Base-by-base conservation (phyloP, 2,888 invertebrate species). In the Seira sanloemensis region DNA sequence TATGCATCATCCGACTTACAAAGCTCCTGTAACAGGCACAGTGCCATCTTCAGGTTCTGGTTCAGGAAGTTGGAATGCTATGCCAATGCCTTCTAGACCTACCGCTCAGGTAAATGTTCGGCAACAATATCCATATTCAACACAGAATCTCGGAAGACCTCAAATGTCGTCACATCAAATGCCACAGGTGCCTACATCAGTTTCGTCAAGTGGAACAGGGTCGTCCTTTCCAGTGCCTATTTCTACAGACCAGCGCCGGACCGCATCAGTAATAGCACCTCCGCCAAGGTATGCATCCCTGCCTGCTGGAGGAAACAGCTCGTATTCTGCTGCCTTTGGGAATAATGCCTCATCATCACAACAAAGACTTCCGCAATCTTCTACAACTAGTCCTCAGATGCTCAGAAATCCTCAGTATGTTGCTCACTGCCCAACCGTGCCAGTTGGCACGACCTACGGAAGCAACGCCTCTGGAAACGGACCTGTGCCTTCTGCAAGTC, bases 351-450 rank as follows among this genome's bases (percentile, higher is more conserved):
- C 27, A 24, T 1, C n/a, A 68, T 26, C 25, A 2, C 26, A 26
- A 68, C 23, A 9, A 66, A 68, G 26, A 68, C 12, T 26, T 68
- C 27, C n/a, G n/a, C n/a, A 68, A 25, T 2, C 68, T 21, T 4
- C 27, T 4, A 26, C 18, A 26, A 26, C 27, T 54, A 69, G 26
- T 54, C 2, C 46, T 26, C 69, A 83, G 58, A 62, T 62, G 80
- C 75, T 79, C 76, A 83, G 75, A 24, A 74, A 75, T 85, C 54
- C 85, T 71, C 85, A 84, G 46, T 75, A 65, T 46, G 7, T 84
- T 84, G 82, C 82, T 82, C 82, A 82, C 24, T 12, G 18, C n/a
- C 58, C 16, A 73, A 58, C n/a, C n/a, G n/a, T n/a, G n/a, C n/a
- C n/a, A n/a, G n/a, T n/a, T n/a, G n/a, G n/a, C n/a, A n/a, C n/a